Percentiles rank a stretch among this genome's conserved stretches.
Evolutionary conservation across 2,113 vertebrate genomes (phyloP).

Genomic region (Ophthalmolycus amberensis): DNA sequence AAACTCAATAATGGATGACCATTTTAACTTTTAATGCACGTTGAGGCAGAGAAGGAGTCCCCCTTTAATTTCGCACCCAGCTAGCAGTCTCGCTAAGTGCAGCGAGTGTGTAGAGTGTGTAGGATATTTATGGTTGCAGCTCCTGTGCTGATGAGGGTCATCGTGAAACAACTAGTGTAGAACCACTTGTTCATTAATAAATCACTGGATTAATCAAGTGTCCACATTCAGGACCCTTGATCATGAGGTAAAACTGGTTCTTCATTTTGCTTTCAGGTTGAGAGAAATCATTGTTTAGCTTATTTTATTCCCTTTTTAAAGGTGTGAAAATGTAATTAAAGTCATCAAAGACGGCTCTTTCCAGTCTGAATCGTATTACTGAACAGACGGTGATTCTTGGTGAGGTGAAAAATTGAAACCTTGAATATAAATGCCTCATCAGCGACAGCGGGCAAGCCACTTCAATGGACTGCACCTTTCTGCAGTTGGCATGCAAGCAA

Average conservation of each 20-base stretch:
- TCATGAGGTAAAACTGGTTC: background rate
- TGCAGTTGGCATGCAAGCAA: conserved; percentile 50
- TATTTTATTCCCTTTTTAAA: conserved; percentile 15
- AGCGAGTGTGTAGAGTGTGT: conserved; percentile 19
- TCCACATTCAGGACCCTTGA: background rate
- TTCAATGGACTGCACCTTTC: conserved; percentile 35
- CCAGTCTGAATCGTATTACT: conserved; percentile 25
- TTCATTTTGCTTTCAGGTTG: background rate
- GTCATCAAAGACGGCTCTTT: conserved; percentile 40
- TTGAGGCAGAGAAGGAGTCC: conserved; percentile 62
- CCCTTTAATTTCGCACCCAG: conserved; percentile 75
- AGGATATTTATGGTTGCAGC: conserved; percentile 38
- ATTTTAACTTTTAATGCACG: conserved; percentile 78
- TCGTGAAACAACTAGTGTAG: conserved; percentile 48
- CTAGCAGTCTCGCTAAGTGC: conserved; percentile 38
- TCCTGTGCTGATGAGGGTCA: conserved; percentile 48
- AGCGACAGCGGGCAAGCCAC: conserved; percentile 10
- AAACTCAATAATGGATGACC: conserved; percentile 77
- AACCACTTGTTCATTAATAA: conserved; percentile 42
- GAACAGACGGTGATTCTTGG: conserved; percentile 29
- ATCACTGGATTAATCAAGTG: conserved; percentile 6
- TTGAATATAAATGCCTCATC: conserved; percentile 62
- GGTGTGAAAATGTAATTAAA: conserved; percentile 48
- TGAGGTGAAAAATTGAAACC: conserved; percentile 39
- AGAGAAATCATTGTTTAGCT: conserved; percentile 2